phyloP scores from a whole-genome alignment of 53 echinoderm and acorn worm species.

The Pentamera pediparva region DNA sequence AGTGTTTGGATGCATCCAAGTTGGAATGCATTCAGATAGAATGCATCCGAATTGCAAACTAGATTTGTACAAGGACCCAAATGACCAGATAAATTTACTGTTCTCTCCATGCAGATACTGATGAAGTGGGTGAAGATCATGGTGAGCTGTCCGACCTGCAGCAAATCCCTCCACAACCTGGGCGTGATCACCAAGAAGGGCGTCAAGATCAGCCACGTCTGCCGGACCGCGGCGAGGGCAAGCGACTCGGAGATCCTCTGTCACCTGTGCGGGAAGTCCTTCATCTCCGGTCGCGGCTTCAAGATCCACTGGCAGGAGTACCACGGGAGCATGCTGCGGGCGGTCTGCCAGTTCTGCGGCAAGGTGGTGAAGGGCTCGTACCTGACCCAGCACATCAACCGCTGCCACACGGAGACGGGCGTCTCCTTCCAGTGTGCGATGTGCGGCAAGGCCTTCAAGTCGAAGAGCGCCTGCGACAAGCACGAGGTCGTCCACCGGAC shows the following conservation, averaged over 20 bases:
- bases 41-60: too few species aligned
- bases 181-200: slow-evolving; percentile 11
- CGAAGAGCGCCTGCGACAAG: slow-evolving; percentile 34
- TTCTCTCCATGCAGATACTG: background rate
- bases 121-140: slow-evolving; percentile 14
- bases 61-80: too few species aligned
- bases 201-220: slow-evolving; percentile 38
- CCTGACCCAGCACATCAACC: slow-evolving; percentile 21
- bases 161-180: slow-evolving; percentile 4
- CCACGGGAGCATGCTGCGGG: background rate
- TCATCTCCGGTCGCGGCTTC: slow-evolving; percentile 8
- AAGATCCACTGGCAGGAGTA: background rate
- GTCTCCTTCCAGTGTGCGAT: slow-evolving; percentile 41
- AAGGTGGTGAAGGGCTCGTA: background rate
- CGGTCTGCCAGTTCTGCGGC: slow-evolving; percentile 19
- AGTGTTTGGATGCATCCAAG: too few species aligned
- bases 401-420: slow-evolving; percentile 18
- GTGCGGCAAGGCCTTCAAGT: slow-evolving; percentile 54
- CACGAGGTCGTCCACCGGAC: slow-evolving; percentile 52
- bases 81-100: too few species aligned
- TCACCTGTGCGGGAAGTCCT: slow-evolving; percentile 53
- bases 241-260: slow-evolving; percentile 31
- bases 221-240: slow-evolving; percentile 24
- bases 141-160: background rate
- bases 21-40: too few species aligned